Base-by-base conservation (phyloP, 2,888 invertebrate genomes). In the Cataglyphis livida region DNA sequence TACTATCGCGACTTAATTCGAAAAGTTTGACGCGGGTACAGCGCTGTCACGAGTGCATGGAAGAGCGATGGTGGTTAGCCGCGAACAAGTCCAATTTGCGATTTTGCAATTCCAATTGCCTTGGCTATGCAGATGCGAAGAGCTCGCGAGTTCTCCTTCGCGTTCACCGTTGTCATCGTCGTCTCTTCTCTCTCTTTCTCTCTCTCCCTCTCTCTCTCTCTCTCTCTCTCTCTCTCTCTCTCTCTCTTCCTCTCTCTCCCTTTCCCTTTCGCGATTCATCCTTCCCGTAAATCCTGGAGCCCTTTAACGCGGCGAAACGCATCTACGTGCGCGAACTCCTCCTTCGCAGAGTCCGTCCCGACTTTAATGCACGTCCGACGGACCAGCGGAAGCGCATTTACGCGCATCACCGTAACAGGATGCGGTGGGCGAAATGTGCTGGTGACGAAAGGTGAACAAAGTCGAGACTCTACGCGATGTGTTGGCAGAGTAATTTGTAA, bases 81-180 rank as follows among this genome's bases (percentile, higher is more conserved):
- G 90, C 92, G 92, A 93, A 93, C 94, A 93, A 94, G 93, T 94
- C 93, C 93, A 94, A 94, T 94, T 94, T 94, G 91, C 92, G 92
- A 94, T 94, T 94, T 94, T 94, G 94, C 94, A 94, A 94, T 94
- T 94, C 94, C 94, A 94, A 94, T 94, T 93, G 93, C 91, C 92
- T 91, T 92, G 88, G 88, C 93, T 94, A 94, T 94, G 94, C 92
- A 94, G 93, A 94, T 94, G 92, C 89, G 86, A 78, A 87, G 84
- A 84, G 87, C 90, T 57, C 78, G 86, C 88, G 88, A 83, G 82
- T 88, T 85, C 88, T 86, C 86, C 74, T 81, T 82, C 79, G 82
- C 59, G 15, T 28, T 62, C 85, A 81, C 76, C 89, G 65, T 28
- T 28, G 28, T 76, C 78, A 4, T 35, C 32, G 5, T 6, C 32